Evolutionary conservation across 2,888 invertebrate genomes (phyloP).

Genomic region (Nomada fabriciana): DNA sequence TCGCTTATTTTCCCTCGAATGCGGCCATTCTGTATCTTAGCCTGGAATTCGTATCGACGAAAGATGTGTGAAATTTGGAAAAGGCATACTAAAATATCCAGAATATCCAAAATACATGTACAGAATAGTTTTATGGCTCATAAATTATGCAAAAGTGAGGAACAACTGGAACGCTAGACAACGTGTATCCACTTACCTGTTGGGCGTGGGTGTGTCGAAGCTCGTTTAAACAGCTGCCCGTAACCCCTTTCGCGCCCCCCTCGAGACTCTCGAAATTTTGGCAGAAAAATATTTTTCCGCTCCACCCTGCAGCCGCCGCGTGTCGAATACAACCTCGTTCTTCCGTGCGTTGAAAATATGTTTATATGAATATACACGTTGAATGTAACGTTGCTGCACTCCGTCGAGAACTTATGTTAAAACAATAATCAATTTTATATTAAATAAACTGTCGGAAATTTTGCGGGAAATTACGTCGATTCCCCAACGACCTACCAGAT

Average conservation of each 20-base stretch:
- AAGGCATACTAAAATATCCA: neutral
- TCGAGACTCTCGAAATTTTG: conserved; percentile 50
- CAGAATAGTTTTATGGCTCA: neutral
- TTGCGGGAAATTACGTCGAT: neutral
- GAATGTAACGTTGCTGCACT: neutral
- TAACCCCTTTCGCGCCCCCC: conserved; percentile 72
- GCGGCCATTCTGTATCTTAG: conserved; percentile 3
- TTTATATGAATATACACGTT: neutral
- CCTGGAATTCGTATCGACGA: neutral
- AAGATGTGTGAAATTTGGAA: neutral
- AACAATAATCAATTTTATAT: no score
- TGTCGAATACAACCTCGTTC: conserved; percentile 69
- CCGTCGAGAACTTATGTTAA: no score
- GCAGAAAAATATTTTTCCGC: conserved; percentile 75
- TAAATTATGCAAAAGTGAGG: conserved; percentile 7
- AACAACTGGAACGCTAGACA: neutral
- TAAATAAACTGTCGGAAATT: neutral
- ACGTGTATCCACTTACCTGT: conserved; percentile 39
- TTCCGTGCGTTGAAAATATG: conserved; percentile 1
- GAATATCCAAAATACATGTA: no score
- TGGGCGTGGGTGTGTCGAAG: conserved; percentile 48
- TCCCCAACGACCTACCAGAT: neutral
- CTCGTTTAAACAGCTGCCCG: conserved; percentile 79
- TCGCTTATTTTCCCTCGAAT: conserved; percentile 44
- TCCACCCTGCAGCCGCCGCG: conserved; percentile 50